phyloP scores from a whole-genome alignment of 2,113 vertebrate species.

The Vidua chalybeata region DNA sequence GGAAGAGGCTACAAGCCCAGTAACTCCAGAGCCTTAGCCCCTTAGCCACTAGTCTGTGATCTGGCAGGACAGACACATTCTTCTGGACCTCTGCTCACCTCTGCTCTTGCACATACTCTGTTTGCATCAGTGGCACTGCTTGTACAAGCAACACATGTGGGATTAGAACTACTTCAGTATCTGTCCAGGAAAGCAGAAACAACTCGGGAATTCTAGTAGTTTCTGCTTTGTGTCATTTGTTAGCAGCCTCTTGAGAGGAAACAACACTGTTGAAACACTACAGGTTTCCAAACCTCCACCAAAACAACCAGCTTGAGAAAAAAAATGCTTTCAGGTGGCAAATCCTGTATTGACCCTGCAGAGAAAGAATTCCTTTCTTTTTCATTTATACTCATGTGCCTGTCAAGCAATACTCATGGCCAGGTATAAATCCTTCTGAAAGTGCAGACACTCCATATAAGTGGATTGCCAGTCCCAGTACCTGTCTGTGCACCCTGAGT shows the following conservation, averaged over 20 bases:
- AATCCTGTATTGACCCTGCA: not conserved
- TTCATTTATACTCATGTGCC: not conserved
- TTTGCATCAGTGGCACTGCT: not conserved
- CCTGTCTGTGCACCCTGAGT: not conserved
- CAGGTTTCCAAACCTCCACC: not conserved
- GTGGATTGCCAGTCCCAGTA: not conserved
- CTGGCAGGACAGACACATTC: not conserved
- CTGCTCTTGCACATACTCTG: not conserved
- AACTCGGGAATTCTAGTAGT: not conserved
- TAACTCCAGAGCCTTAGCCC: not conserved
- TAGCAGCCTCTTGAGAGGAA: not conserved
- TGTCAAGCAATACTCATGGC: not conserved
- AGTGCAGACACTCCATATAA: not conserved
- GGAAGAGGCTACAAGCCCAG: not conserved
- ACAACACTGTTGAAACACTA: not conserved
- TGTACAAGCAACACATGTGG: rapidly evolving
- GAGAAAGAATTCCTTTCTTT: not conserved
- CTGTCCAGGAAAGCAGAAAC: not conserved
- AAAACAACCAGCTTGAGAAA: not conserved
- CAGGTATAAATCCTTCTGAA: not conserved
- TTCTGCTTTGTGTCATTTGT: not conserved
- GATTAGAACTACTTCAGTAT: not conserved
- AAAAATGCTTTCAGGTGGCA: not conserved
- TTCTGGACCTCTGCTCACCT: not conserved
- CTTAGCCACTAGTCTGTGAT: not conserved